A percentile compares a stretch with the other conserved stretches of the same genome.
Conservation (phyloP, 2,888 invertebrate genomes). For the Noctua janthina region DNA sequence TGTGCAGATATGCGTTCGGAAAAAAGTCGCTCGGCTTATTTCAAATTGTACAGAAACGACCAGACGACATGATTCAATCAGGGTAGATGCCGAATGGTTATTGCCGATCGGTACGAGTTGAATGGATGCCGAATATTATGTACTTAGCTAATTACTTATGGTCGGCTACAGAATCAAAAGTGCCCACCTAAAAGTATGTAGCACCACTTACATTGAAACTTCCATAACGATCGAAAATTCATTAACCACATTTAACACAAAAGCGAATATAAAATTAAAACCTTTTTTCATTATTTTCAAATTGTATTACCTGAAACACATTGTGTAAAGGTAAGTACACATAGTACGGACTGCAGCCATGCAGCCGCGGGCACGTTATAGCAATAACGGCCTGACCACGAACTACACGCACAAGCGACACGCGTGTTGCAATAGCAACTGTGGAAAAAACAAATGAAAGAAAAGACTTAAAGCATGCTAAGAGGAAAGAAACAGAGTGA, state of each 20-base stretch:
- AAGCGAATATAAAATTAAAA: neutral
- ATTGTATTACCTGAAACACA: conserved; percentile 11
- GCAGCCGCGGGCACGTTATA: conserved; percentile 3
- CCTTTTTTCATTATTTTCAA: conserved; percentile 1
- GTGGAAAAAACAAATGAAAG: neutral
- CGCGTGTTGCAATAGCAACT: neutral
- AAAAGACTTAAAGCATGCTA: neutral
- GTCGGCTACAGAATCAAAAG: no score
- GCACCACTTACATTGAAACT: no score
- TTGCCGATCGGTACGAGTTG: no score
- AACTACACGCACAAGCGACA: neutral
- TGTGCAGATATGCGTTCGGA: no score
- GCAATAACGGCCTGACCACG: neutral
- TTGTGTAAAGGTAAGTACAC: conserved; percentile 1
- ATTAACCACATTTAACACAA: neutral
- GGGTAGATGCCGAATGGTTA: no score
- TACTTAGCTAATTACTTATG: no score
- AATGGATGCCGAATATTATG: no score
- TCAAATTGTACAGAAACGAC: no score
- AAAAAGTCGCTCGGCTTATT: no score
- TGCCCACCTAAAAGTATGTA: no score
- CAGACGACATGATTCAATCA: no score
- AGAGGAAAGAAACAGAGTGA: neutral
- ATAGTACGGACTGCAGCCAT: neutral
- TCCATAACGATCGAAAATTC: no score